Conservation (phyloP, 2,888 invertebrate genomes). For the Eubasilissa splendida region DNA sequence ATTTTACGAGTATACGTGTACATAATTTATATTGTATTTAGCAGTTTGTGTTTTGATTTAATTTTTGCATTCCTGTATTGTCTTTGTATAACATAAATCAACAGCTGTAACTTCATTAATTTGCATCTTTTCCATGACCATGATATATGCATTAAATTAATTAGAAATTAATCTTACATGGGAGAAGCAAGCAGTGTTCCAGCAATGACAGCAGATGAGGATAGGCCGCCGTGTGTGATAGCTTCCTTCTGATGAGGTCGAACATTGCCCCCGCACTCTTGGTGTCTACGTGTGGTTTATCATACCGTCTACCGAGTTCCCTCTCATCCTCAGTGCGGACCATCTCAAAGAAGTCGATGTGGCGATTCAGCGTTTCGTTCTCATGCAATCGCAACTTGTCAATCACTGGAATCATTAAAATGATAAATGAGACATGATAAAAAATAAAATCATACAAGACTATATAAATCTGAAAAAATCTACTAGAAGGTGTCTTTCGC, state of each 20-base stretch:
- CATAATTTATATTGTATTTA: too few relatives aligned
- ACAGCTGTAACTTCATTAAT: too few relatives aligned
- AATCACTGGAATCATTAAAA: slow-evolving; percentile 75
- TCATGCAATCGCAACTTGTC: slow-evolving; percentile 94
- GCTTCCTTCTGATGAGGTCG: slow-evolving; percentile 88
- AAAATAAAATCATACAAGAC: too few relatives aligned
- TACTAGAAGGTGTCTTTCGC: too few relatives aligned
- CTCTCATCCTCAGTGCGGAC: slow-evolving; percentile 97
- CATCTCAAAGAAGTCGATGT: slow-evolving; percentile 99
- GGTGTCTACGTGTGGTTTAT: slow-evolving; percentile 93
- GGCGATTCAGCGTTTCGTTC: slow-evolving; percentile 94
- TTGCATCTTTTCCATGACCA: too few relatives aligned
- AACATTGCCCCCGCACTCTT: slow-evolving; percentile 96
- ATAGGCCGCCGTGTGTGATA: slow-evolving; percentile 94
- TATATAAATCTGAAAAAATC: too few relatives aligned
- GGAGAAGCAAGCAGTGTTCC: slow-evolving; percentile 89
- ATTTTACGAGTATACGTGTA: too few relatives aligned
- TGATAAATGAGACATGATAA: too few relatives aligned
- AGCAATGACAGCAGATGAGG: slow-evolving; percentile 93
- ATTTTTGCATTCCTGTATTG: too few relatives aligned
- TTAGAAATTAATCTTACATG: slow-evolving; percentile 72
- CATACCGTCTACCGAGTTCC: slow-evolving; percentile 91
- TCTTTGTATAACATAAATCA: too few relatives aligned
- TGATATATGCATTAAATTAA: too few relatives aligned
- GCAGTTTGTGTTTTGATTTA: too few relatives aligned